phyloP scores from a whole-genome alignment of 1,140 invertebrate genomes.

The Dendrolimus punctatus region DNA sequence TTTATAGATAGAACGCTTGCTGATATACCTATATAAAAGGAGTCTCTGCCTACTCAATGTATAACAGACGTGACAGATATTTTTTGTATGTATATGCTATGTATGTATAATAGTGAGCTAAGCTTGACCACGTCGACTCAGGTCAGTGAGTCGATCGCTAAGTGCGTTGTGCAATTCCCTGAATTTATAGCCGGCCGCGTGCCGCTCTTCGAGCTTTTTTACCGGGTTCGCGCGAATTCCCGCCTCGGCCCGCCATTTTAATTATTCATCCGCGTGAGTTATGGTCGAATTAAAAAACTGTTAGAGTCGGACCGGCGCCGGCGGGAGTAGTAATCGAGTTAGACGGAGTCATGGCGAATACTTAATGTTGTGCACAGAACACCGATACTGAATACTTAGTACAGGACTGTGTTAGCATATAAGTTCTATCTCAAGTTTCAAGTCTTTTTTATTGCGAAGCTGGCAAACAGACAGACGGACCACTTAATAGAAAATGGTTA shows the following conservation, averaged over 20 bases:
- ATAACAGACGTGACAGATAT: no score
- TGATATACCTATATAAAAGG: no score
- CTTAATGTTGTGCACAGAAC: slow-evolving; percentile 35
- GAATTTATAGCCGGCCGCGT: slow-evolving; percentile 50
- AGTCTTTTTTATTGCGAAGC: no score
- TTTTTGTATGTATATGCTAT: no score
- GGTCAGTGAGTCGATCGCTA: slow-evolving; percentile 30
- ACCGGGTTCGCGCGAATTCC: slow-evolving; percentile 51
- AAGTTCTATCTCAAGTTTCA: no score
- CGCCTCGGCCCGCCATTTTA: slow-evolving; percentile 59
- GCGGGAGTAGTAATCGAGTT: slow-evolving; percentile 63
- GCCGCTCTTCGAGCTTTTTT: slow-evolving; percentile 45
- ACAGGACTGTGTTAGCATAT: no score
- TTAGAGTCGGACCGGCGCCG: slow-evolving; percentile 66
- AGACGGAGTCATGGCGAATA: slow-evolving; percentile 61
- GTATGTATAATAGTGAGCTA: neutral
- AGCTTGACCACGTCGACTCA: slow-evolving; percentile 16
- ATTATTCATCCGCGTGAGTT: slow-evolving; percentile 72
- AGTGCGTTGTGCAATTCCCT: slow-evolving; percentile 57
- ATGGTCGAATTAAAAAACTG: slow-evolving; percentile 74
- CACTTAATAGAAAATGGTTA: no score
- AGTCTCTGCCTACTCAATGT: no score
- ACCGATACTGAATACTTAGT: neutral
- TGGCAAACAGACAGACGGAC: no score
- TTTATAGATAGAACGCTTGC: no score